phyloP scores from a whole-genome alignment of 1,140 invertebrate genomes.

The Mizuhopecten yessoensis region DNA sequence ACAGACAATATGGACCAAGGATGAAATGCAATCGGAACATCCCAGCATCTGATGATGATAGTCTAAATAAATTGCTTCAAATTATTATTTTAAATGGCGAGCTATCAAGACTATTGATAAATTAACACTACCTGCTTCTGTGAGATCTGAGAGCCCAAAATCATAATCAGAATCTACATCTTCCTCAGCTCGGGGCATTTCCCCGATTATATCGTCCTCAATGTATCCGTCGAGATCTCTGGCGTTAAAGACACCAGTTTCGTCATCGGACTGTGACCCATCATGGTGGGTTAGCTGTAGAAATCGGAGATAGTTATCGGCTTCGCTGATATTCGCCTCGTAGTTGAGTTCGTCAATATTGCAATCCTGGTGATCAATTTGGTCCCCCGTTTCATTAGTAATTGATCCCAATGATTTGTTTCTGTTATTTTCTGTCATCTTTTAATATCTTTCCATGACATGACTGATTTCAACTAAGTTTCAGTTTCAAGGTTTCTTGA shows the following conservation, averaged over 20 bases:
- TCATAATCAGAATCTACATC: slow-evolving; percentile 54
- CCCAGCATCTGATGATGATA: too few species aligned
- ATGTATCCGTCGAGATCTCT: slow-evolving; percentile 66
- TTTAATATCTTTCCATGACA: not conserved
- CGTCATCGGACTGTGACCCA: slow-evolving; percentile 71
- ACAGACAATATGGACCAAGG: too few species aligned
- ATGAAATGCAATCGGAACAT: too few species aligned
- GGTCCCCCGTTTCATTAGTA: not conserved
- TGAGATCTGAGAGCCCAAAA: slow-evolving; percentile 49
- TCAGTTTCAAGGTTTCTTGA: not conserved
- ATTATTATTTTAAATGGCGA: too few species aligned
- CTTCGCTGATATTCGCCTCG: slow-evolving; percentile 71
- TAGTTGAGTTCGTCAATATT: slow-evolving; percentile 59
- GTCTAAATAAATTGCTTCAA: too few species aligned
- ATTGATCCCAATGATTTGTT: not conserved
- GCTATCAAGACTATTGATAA: not conserved
- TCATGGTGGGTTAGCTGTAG: slow-evolving; percentile 67
- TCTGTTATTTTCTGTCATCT: slow-evolving; percentile 3
- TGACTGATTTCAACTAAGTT: not conserved
- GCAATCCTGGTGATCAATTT: not conserved
- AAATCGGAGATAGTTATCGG: slow-evolving; percentile 70
- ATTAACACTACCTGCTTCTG: slow-evolving; percentile 56
- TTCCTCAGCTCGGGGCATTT: slow-evolving; percentile 60
- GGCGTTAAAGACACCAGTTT: slow-evolving; percentile 50
- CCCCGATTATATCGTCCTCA: slow-evolving; percentile 66